Evolutionary conservation across 2,888 invertebrate species (phyloP), one percentile per base, ranked within the genome.

Genomic region (Empis livida): DNA sequence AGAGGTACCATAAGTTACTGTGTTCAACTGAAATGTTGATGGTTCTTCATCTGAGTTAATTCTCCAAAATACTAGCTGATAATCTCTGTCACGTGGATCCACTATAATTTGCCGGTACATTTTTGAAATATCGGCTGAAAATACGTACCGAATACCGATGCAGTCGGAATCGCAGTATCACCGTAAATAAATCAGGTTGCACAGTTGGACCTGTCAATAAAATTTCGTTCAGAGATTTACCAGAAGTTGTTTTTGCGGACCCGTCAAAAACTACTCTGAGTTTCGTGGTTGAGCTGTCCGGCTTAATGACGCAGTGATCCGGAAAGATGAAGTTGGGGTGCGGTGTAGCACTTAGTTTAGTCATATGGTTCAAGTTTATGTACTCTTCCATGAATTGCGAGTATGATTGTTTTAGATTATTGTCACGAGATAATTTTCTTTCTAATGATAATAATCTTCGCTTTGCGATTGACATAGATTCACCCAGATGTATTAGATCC

Each of bases 121-220:
- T 45, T 54, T 51, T 10, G 32, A 44, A 30, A 51, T 43, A 15
- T 51, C 48, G 2, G 50, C 45, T 1, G 54, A 52, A 2, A 62
- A 39, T 20, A 46, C 49, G 20, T 48, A 37, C 11, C n/a, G n/a
- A n/a, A n/a, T n/a, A n/a, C n/a, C 17, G 16, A 38, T 47, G 32
- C 10, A 20, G 44, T 10, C 52, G 46, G 37, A 51, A 51, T 5
- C 48, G 23, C 37, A 51, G 32, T 5, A 46, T n/a, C 13, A 49
- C 47, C 2, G 42, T 40, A 20, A 42, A 40, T 13, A 49, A n/a
- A 20, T 52, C 47, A 9, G 43, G 20, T 35, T 53, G 51, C 10
- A 49, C 15, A 13, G n/a, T 35, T 9, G 49, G 46, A 10, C 52
- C 52, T 15, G 42, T 31, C 27, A 42, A 20, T 30, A 42, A 13